These are phyloP conservation scores for Cryptotermes secundus DNA, from an alignment of 1,140 invertebrate species.

Conservation along the genomic window DNA sequence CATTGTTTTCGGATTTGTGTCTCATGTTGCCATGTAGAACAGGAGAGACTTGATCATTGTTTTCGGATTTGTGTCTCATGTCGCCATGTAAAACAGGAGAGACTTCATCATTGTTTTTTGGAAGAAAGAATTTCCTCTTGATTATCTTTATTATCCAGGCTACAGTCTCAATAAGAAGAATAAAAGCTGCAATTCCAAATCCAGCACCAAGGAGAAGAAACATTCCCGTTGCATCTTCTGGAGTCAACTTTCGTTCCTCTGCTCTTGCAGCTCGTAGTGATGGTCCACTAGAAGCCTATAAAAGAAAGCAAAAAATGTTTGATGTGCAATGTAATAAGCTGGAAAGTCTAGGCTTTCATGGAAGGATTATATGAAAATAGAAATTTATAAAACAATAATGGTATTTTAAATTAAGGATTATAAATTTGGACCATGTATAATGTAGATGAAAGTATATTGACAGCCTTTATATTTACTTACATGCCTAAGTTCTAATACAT, in stretches of 20 bases:
- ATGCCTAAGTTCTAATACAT: too few relatives aligned
- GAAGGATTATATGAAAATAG: too few relatives aligned
- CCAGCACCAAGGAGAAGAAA: slow-evolving; percentile 69
- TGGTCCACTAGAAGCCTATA: neutral
- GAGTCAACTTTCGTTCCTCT: slow-evolving; percentile 66
- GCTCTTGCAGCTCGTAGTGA: slow-evolving; percentile 45
- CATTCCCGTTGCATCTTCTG: slow-evolving; percentile 77
- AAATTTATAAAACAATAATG: too few relatives aligned
- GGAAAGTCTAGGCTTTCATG: too few relatives aligned
- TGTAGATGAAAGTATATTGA: too few relatives aligned
- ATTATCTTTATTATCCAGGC: slow-evolving; percentile 10
- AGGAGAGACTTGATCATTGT: neutral
- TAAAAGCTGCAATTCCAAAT: slow-evolving; percentile 55
- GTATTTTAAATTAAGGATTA: too few relatives aligned
- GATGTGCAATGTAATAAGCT: too few relatives aligned
- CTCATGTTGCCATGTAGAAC: too few relatives aligned
- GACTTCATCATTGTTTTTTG: neutral
- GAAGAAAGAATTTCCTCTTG: neutral
- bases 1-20: neutral
- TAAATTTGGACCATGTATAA: too few relatives aligned
- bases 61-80: neutral
- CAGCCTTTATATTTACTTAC: too few relatives aligned
- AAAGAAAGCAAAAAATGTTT: neutral
- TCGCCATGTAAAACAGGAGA: neutral
- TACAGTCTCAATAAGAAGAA: slow-evolving; percentile 38